phyloP scores from a whole-genome alignment of 1,140 invertebrate genomes.

The Grapholita molesta region DNA sequence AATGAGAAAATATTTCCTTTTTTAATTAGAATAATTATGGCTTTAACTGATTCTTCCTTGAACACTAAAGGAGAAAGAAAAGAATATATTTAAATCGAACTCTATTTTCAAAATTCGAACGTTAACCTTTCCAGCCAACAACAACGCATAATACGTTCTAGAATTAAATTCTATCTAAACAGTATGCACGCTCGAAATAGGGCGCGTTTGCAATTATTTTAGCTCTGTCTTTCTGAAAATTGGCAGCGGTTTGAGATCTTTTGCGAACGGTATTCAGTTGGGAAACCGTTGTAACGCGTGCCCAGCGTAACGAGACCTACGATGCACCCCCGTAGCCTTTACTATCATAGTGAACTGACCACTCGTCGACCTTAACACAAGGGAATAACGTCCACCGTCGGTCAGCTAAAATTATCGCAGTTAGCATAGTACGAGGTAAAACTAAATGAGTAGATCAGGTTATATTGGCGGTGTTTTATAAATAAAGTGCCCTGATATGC shows the following conservation, averaged over 20 bases:
- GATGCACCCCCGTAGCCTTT: slow-evolving; percentile 37
- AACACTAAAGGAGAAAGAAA: not conserved
- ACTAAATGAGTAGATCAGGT: slow-evolving; percentile 45
- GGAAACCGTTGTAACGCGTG: slow-evolving; percentile 62
- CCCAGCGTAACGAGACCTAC: slow-evolving; percentile 46
- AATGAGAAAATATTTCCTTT: too few species aligned
- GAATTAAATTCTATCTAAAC: slow-evolving; percentile 71
- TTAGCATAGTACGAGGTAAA: slow-evolving; percentile 20
- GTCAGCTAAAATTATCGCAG: too few species aligned
- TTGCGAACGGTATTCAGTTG: slow-evolving; percentile 72
- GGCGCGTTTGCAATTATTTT: slow-evolving; percentile 76
- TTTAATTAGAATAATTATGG: too few species aligned
- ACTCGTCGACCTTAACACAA: too few species aligned
- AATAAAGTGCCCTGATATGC: slow-evolving; percentile 66
- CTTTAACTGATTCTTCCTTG: too few species aligned
- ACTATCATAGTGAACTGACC: too few species aligned
- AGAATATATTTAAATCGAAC: not conserved
- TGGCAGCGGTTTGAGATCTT: slow-evolving; percentile 72
- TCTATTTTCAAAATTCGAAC: not conserved
- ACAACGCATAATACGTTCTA: slow-evolving; percentile 61
- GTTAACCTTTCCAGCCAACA: slow-evolving; percentile 7
- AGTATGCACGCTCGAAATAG: slow-evolving; percentile 70
- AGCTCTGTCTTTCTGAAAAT: slow-evolving; percentile 77
- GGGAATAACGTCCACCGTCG: too few species aligned
- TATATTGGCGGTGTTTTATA: slow-evolving; percentile 59